Evolutionary conservation across 92 coral and sea anemone genomes (phyloP).

Genomic region (Metridium senile): DNA sequence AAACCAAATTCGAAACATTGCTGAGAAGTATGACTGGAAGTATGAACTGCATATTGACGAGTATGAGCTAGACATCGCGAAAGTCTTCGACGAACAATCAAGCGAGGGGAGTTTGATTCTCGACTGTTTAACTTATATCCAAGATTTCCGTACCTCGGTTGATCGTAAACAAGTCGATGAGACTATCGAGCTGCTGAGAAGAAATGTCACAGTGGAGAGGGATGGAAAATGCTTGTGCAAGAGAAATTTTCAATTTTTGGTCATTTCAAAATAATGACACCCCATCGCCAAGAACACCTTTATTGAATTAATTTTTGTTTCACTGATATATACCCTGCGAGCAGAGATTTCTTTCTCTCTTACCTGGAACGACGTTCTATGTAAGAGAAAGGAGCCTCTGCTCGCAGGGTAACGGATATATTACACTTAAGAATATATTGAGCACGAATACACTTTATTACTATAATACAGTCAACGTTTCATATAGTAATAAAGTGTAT

Average conservation of each 20-base stretch:
- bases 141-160: not conserved
- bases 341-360: too few species aligned
- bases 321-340: too few species aligned
- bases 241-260: not conserved
- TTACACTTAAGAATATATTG: too few species aligned
- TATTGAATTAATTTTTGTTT: too few species aligned
- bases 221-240: constrained; percentile 4
- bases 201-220: not conserved
- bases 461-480: too few species aligned
- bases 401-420: too few species aligned
- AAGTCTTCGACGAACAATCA: not conserved
- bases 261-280: not conserved
- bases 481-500: too few species aligned
- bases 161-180: not conserved
- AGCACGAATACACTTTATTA: too few species aligned
- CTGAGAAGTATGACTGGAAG: not conserved
- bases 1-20: not conserved
- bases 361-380: too few species aligned
- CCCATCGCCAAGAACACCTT: too few species aligned
- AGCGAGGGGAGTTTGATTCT: not conserved
- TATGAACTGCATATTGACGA: not conserved
- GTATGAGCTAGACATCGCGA: not conserved
- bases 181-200: not conserved
- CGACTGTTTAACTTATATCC: not conserved
- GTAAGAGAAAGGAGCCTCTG: too few species aligned